Evolutionary conservation across 2,113 vertebrate species (phyloP).

Genomic region (Limanda limanda): DNA sequence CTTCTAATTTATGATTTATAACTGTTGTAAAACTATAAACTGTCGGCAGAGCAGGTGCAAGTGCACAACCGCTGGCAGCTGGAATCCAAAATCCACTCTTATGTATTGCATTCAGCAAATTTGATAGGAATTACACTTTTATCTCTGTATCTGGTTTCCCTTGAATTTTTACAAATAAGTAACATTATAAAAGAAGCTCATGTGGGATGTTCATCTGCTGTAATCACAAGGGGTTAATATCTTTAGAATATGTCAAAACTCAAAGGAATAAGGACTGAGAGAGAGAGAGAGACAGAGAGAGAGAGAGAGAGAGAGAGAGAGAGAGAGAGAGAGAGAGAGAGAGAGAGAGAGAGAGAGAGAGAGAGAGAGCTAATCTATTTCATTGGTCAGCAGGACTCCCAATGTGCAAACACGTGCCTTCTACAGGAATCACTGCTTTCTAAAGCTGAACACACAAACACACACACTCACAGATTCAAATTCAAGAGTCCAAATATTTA

Average conservation of each 20-base stretch:
- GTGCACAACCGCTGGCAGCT: too few species aligned
- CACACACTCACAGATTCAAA: not conserved
- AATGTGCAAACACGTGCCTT: conserved; percentile 6
- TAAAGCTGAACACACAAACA: not conserved
- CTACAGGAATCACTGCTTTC: conserved; percentile 7
- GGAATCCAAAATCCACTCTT: too few species aligned
- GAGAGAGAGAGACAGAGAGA: not conserved
- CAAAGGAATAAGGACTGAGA: not conserved
- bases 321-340: not conserved
- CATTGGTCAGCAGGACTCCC: not conserved
- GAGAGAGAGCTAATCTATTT: conserved; percentile 1
- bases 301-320: conserved; percentile 1
- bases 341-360: conserved; percentile 1
- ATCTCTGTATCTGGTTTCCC: too few species aligned
- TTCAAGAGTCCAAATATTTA: conserved; percentile 28
- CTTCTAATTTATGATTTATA: too few species aligned
- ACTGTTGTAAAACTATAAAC: too few species aligned
- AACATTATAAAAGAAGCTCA: too few species aligned
- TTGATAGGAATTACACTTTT: too few species aligned
- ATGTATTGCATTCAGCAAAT: too few species aligned
- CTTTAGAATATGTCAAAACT: not conserved
- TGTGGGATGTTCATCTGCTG: too few species aligned
- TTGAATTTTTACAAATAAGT: too few species aligned
- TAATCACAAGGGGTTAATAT: too few species aligned
- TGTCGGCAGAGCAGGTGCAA: too few species aligned